Base-by-base conservation (phyloP, 2,113 vertebrate genomes). In the Polyodon spathula region DNA sequence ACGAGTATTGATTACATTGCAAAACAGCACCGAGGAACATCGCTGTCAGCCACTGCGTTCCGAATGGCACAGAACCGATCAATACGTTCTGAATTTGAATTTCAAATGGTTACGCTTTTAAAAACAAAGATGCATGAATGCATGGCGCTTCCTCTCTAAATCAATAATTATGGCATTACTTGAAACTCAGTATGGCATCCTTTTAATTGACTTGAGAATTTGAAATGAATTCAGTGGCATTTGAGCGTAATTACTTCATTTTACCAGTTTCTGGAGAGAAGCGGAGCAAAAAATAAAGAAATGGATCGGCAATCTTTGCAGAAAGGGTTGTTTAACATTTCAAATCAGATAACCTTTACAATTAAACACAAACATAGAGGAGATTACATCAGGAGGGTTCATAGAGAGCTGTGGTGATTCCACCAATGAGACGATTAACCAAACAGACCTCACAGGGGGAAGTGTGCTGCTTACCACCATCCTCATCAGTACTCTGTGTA, bases 41-140 rank as follows among this genome's bases (percentile, higher is more conserved):
- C 40, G 63, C 72, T 63, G 67, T 68, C 73, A 65, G 71, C 62
- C 67, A 56, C 43, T 8, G n/a, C 44, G 74, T 68, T 73, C 76
- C 77, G 68, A 78, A 56, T 62, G 51, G 72, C 16, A 58, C 64
- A 71, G 71, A 67, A 63, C 38, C 50, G 59, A 84, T 85, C 81
- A 57, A 84, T 84, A 76, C 60, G 62, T 81, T 78, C 80, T 82
- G 81, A 85, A 84, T 83, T 80, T 68, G 81, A 85, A 84, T 83
- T 80, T 68, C 70, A 73, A 80, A 77, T 63, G 59, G 68, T 50
- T 6, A 63, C 66, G 56, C 7, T 74, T 78, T 72, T 65, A 76
- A 63, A 76, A 80, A 73, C 71, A 78, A 81, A 82, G 62, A 69
- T 71, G 79, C 69, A 64, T 66, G 76, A 77, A 56, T 72, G 68